A percentile compares a stretch with the other conserved stretches of the same genome.
Conservation (phyloP, 2,113 vertebrate species). For the Muntiacus reevesi region DNA sequence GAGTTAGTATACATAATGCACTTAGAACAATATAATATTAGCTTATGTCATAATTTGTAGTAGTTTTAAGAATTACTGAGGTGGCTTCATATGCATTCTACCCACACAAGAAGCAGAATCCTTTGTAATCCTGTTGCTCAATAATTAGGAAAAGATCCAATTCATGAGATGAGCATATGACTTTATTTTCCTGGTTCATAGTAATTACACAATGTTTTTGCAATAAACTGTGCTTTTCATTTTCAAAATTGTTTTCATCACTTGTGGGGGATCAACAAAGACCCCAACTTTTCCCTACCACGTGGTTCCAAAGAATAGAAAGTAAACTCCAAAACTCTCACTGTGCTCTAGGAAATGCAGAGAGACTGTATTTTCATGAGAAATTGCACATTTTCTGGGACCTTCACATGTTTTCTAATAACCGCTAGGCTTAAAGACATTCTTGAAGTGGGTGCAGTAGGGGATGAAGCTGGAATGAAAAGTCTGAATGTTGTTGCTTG, state of each 20-base stretch:
- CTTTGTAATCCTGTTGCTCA: background rate
- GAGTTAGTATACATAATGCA: background rate
- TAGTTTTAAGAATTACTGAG: background rate
- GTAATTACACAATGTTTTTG: background rate
- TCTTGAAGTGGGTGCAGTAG: conserved; percentile 53
- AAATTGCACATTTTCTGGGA: background rate
- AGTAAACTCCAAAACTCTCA: background rate
- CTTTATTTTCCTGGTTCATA: background rate
- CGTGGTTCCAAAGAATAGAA: background rate
- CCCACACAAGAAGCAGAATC: background rate
- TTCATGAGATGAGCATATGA: background rate
- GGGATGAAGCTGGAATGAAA: conserved; percentile 23
- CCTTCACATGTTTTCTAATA: background rate
- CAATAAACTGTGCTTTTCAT: background rate
- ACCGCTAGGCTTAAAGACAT: conserved; percentile 11
- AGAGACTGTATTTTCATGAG: background rate
- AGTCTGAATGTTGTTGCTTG: background rate
- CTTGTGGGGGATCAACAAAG: background rate
- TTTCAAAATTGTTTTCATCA: background rate
- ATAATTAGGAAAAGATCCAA: background rate
- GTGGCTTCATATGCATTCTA: background rate
- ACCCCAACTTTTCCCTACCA: background rate
- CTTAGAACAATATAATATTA: background rate
- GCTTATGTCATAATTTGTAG: background rate
- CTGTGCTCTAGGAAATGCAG: background rate